phyloP scores from a whole-genome alignment of 2,888 invertebrate genomes.

The Pristionchus exspectatus region DNA sequence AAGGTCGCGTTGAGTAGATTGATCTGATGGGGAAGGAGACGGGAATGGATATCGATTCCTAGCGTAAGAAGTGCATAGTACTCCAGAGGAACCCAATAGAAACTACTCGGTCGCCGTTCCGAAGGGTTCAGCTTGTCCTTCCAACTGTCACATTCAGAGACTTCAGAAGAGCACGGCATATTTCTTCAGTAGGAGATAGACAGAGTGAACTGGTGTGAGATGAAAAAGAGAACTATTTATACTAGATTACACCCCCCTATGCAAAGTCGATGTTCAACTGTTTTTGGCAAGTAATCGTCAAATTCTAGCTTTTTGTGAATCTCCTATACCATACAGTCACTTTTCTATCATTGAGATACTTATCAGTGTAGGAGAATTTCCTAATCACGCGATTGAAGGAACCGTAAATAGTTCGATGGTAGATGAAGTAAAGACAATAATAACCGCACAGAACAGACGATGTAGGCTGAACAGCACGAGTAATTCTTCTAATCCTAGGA shows the following conservation, averaged over 20 bases:
- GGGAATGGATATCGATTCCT: conserved; percentile 18
- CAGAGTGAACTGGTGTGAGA: not conserved
- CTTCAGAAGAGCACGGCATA: conserved; percentile 13
- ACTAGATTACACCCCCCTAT: not conserved
- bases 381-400: conserved; percentile 6
- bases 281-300: not conserved
- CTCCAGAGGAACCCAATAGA: not conserved
- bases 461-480: not conserved
- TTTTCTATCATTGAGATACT: not conserved
- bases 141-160: not conserved
- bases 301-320: not conserved
- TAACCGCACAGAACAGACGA: conserved; percentile 10
- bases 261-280: not conserved
- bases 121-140: not conserved
- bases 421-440: conserved; percentile 28
- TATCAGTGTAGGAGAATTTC: not conserved
- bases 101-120: not conserved
- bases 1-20: conserved; percentile 10
- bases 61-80: not conserved
- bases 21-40: conserved; percentile 15
- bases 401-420: not conserved
- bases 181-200: not conserved
- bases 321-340: not conserved
- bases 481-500: not conserved
- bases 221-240: not conserved